These are phyloP conservation scores for Drosophila busckii DNA, from an alignment of 1,140 invertebrate genomes.

Conservation along the genomic window DNA sequence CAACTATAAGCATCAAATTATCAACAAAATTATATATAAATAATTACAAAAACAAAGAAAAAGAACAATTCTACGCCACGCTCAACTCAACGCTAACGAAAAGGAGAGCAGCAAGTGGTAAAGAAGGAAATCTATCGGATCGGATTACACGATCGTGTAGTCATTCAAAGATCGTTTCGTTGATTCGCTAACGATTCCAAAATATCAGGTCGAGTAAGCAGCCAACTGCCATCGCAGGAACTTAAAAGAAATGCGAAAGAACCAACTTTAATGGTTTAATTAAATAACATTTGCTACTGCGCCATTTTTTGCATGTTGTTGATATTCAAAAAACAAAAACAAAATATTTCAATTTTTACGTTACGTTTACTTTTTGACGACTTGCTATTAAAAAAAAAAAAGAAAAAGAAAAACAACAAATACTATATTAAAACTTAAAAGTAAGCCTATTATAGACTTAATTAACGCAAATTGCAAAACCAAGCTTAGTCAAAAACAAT, in stretches of 20 bases:
- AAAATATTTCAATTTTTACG: conserved; percentile 37
- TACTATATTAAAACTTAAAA: conserved; percentile 29
- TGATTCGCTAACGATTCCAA: too few species aligned
- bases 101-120: too few species aligned
- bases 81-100: too few species aligned
- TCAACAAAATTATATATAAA: too few species aligned
- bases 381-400: conserved; percentile 24
- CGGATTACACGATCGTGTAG: too few species aligned
- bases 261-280: neutral
- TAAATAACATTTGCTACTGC: conserved; percentile 30
- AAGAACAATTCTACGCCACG: too few species aligned
- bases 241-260: neutral
- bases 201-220: too few species aligned
- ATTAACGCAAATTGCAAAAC: conserved; percentile 71
- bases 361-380: conserved; percentile 43
- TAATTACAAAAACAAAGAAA: too few species aligned
- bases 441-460: conserved; percentile 73
- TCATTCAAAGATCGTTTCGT: neutral
- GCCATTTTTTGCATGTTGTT: conserved; percentile 64
- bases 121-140: too few species aligned
- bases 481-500: conserved; percentile 75
- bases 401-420: conserved; percentile 29
- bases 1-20: neutral
- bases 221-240: conserved; percentile 8
- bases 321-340: conserved; percentile 44